Evolutionary conservation across 2,888 invertebrate genomes (phyloP), one percentile per base, ranked within the genome.

Genomic region (Epiblema foenella): DNA sequence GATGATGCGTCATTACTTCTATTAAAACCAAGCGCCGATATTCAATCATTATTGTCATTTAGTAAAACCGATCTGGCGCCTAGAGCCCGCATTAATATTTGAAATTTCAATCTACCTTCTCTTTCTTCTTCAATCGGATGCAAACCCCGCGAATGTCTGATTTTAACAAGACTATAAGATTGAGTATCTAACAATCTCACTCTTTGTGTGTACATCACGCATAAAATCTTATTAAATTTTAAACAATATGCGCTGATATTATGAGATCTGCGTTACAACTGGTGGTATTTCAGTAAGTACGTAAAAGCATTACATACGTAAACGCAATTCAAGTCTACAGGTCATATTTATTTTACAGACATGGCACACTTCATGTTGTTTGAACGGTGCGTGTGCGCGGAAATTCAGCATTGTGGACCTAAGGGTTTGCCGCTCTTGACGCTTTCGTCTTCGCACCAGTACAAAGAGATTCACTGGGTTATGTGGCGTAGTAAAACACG

Each of bases 81-180:
- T 56, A 37, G 33, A n/a, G 18, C 33, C 17, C 8, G 18, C 58
- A 65, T 59, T n/a, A 49, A 51, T 7, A 67, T 66, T 18, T n/a
- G 12, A 60, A 57, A 17, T 46, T 69, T 68, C 17, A 62, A 51
- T 24, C 57, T 82, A 89, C 89, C 88, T 88, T 89, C 87, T 77
- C 79, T 87, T 81, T 91, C 90, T 81, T 91, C 91, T 75, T 84
- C 81, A 69, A 91, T 91, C 17, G 90, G 83, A 77, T 89, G 88
- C 74, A 91, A 86, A 78, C 83, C 89, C 68, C 89, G 85, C 8
- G 89, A 89, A 79, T 91, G 90, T 10, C 82, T 82, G 71, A 92
- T 90, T 84, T 88, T 87, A 69, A 91, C 82, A 77, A 92, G 81
- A 80, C 89, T 90, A 57, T 88, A 90, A 7, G 85, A 80, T 74